Conservation (phyloP, 2,113 vertebrate species). For the Hystrix brachyura region DNA sequence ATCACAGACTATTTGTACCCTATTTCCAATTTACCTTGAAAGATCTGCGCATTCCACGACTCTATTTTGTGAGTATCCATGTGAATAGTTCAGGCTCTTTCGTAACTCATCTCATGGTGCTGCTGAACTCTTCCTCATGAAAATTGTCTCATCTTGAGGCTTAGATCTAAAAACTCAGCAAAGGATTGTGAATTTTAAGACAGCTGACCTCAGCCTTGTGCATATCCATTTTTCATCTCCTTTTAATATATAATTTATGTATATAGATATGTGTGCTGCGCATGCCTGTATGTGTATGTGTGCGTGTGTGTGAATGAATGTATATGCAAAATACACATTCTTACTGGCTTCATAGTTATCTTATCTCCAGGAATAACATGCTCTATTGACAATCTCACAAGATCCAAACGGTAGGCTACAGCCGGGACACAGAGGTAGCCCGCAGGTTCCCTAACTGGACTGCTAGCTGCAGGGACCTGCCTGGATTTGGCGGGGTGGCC, state of each 20-base stretch:
- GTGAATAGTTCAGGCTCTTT: not conserved
- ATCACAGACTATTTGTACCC: not conserved
- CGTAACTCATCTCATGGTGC: not conserved
- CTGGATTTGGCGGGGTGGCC: too few relatives aligned
- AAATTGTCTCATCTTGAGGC: not conserved
- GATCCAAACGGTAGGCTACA: not conserved
- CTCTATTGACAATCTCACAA: not conserved
- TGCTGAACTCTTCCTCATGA: not conserved
- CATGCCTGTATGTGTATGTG: not conserved
- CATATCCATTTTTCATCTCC: not conserved
- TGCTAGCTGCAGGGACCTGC: too few relatives aligned
- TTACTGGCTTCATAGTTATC: not conserved
- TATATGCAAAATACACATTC: not conserved
- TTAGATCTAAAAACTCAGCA: not conserved
- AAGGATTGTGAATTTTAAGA: not conserved
- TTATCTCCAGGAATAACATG: not conserved
- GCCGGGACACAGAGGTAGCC: too few relatives aligned
- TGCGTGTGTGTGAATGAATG: not conserved
- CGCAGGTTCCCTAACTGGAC: too few relatives aligned
- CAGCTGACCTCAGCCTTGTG: not conserved
- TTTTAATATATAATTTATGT: not conserved
- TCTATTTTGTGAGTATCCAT: not conserved
- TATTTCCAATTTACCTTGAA: not conserved
- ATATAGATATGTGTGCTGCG: not conserved
- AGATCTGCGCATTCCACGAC: not conserved